These are phyloP conservation scores for Myotis vivesi DNA, from an alignment of 2,797 vertebrate genomes.

Conservation along the genomic window DNA sequence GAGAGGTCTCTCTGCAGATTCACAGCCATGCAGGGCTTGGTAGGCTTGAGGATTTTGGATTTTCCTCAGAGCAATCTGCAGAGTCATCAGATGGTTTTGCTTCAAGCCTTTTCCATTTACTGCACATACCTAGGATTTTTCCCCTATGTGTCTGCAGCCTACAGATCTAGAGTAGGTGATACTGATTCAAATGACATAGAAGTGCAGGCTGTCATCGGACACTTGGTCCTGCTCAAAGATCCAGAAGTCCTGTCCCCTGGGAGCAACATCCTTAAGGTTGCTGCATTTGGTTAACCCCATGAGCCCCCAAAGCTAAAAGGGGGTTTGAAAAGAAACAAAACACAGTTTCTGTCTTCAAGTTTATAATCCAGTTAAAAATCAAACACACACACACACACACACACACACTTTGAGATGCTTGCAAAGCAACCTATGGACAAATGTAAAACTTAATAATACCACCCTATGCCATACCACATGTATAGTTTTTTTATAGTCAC, in stretches of 20 bases:
- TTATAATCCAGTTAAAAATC: neutral
- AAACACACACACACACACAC: neutral
- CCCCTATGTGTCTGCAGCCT: neutral
- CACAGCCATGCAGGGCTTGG: neutral
- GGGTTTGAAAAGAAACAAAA: neutral
- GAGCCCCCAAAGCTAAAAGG: neutral
- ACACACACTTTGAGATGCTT: neutral
- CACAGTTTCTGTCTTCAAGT: neutral
- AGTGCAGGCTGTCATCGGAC: neutral
- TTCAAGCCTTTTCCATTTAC: neutral
- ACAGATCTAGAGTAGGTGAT: neutral
- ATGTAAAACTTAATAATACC: neutral
- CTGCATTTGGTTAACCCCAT: neutral
- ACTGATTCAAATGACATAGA: neutral
- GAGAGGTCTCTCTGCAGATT: neutral
- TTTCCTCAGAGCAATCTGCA: neutral
- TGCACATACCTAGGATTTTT: neutral
- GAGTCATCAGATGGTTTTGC: neutral
- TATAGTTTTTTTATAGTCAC: neutral
- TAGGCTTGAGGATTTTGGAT: neutral
- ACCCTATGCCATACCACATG: neutral
- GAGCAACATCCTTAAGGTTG: neutral
- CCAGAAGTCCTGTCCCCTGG: neutral
- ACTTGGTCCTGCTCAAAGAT: neutral
- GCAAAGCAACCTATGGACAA: neutral